A percentile compares a stretch with the other conserved stretches of the same genome.
Conservation (phyloP, 1,140 invertebrate species). For the Potamilus streckersoni region DNA sequence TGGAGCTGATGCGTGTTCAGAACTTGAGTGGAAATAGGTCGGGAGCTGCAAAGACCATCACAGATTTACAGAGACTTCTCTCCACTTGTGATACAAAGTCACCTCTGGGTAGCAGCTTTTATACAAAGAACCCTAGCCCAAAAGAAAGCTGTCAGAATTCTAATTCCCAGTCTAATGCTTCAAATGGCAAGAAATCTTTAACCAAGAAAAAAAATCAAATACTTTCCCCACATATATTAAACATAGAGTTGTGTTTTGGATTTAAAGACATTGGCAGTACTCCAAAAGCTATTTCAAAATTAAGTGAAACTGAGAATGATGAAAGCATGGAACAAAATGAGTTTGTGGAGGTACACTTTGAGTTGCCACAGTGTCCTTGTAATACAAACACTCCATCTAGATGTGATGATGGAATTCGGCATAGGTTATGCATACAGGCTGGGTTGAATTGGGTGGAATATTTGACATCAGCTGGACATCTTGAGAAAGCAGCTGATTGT, state of each 20-base stretch:
- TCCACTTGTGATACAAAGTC: background rate
- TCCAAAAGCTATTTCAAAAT: background rate
- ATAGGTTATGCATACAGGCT: conserved; percentile 17
- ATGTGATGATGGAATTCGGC: conserved; percentile 6
- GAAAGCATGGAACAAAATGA: conserved; percentile 16
- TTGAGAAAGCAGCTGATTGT: background rate
- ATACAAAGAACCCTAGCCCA: background rate
- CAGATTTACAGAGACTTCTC: conserved; percentile 13
- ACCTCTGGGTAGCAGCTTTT: background rate
- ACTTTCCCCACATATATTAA: background rate
- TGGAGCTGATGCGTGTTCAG: conserved; percentile 17
- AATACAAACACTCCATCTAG: background rate
- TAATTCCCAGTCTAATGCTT: background rate
- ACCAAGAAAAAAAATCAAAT: background rate
- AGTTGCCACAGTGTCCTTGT: conserved; percentile 11
- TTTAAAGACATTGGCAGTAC: conserved; percentile 1
- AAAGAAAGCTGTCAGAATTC: background rate
- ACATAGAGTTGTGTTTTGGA: conserved; percentile 11
- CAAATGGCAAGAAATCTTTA: background rate
- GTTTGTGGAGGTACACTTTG: conserved; percentile 11
- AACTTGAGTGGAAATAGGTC: conserved; percentile 14
- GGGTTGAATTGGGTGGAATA: conserved; percentile 19
- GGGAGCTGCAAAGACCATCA: conserved; percentile 7
- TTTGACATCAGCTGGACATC: conserved; percentile 11
- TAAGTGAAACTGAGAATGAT: background rate